Percentiles rank a stretch among this genome's conserved stretches.
Conservation (phyloP, 2,113 vertebrate species). For the Cololabis saira region DNA sequence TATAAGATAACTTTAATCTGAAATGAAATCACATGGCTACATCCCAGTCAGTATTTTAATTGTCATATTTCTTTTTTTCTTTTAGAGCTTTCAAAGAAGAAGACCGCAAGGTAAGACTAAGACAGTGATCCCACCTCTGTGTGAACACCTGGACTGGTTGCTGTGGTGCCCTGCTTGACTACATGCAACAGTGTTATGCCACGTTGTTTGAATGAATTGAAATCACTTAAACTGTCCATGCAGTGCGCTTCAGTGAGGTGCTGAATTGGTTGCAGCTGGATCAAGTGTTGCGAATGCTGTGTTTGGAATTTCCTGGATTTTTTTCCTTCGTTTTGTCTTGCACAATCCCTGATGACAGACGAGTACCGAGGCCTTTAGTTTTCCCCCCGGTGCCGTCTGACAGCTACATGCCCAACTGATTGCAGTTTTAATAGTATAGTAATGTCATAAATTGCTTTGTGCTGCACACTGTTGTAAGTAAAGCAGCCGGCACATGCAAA, state of each 20-base stretch:
- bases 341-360: slow-evolving; percentile 63
- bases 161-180: slow-evolving; percentile 35
- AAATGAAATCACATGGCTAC: too few species aligned
- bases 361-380: slow-evolving; percentile 18
- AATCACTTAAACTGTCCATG: slow-evolving; percentile 34
- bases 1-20: not conserved
- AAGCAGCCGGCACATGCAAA: slow-evolving; percentile 32
- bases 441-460: slow-evolving; percentile 31
- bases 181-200: slow-evolving; percentile 33
- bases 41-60: not conserved
- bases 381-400: slow-evolving; percentile 15
- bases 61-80: not conserved
- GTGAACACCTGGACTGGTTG: slow-evolving; percentile 33
- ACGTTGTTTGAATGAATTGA: slow-evolving; percentile 46
- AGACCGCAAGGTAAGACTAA: slow-evolving; percentile 80
- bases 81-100: slow-evolving; percentile 72
- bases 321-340: slow-evolving; percentile 44
- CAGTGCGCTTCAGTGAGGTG: slow-evolving; percentile 49
- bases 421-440: slow-evolving; percentile 16
- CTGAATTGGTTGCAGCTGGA: slow-evolving; percentile 47
- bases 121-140: slow-evolving; percentile 11
- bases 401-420: slow-evolving; percentile 31
- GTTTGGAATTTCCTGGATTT: slow-evolving; percentile 34
- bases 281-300: slow-evolving; percentile 45
- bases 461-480: slow-evolving; percentile 20